A percentile compares a stretch with the other conserved stretches of the same genome.
Conservation (phyloP, 2,888 invertebrate genomes). For the Arge pagana region DNA sequence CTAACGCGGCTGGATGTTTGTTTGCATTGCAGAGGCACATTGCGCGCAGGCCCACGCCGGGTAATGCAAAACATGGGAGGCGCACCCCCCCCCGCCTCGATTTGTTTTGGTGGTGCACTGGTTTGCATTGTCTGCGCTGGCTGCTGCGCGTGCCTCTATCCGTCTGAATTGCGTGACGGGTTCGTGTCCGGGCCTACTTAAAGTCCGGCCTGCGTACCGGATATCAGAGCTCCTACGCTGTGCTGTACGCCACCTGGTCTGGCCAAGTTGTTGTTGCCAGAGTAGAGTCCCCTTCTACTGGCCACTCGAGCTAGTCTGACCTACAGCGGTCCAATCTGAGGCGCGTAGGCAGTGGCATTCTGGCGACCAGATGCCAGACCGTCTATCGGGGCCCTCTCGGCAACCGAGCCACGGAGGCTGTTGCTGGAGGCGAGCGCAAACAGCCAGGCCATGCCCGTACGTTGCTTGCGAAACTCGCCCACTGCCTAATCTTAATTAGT, state of each 20-base stretch:
- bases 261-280: constrained; percentile 51
- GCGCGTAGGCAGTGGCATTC: constrained; percentile 54
- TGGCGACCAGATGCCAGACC: constrained; percentile 47
- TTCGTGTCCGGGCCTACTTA: constrained; percentile 44
- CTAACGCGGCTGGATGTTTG: constrained; percentile 58
- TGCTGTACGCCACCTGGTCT: constrained; percentile 49
- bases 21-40: constrained; percentile 60
- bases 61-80: constrained; percentile 57
- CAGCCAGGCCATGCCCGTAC: constrained; percentile 57
- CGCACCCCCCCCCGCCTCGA: constrained; percentile 54
- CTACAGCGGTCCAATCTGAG: constrained; percentile 52
- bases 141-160: constrained; percentile 58
- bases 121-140: constrained; percentile 60
- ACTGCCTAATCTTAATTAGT: constrained; percentile 33
- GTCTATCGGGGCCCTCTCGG: constrained; percentile 44
- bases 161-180: constrained; percentile 53
- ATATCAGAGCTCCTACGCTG: constrained; percentile 47
- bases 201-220: constrained; percentile 48
- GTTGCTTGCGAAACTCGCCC: constrained; percentile 56
- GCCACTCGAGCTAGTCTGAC: constrained; percentile 51
- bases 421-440: constrained; percentile 55
- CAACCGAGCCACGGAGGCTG: constrained; percentile 55
- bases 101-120: constrained; percentile 53
- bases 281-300: constrained; percentile 52
- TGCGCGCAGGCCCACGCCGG: constrained; percentile 59